Percentiles rank a stretch among this genome's conserved stretches.
Conservation (phyloP, 1,140 invertebrate species). For the Drosophila baimaii region DNA sequence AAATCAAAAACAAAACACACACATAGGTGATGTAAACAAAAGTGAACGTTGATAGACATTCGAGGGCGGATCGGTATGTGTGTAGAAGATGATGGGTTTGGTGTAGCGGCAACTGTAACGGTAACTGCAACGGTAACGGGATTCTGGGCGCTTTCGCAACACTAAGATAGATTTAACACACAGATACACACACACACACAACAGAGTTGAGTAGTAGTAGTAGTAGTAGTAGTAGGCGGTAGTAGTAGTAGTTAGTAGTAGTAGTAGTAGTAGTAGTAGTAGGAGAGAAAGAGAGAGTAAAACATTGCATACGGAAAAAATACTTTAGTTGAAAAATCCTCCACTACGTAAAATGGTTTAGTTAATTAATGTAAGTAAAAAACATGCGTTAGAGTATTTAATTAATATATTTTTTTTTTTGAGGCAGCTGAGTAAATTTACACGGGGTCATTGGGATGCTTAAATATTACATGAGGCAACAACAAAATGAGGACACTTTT, state of each 20-base stretch:
- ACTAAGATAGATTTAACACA: conserved; percentile 42
- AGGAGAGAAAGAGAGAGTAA: conserved; percentile 78
- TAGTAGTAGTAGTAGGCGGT: conserved; percentile 55
- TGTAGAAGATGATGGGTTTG: conserved; percentile 76
- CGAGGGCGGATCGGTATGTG: conserved; percentile 77
- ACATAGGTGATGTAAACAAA: conserved; percentile 79
- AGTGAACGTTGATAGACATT: conserved; percentile 77
- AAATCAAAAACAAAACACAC: conserved; percentile 83
- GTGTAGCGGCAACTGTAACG: conserved; percentile 71
- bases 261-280: conserved; percentile 58
- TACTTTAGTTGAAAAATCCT: conserved; percentile 78
- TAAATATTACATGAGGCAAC: conserved; percentile 57
- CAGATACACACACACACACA: conserved; percentile 46
- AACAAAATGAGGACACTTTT: conserved; percentile 40
- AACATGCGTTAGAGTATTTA: conserved; percentile 62
- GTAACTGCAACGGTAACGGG: conserved; percentile 62
- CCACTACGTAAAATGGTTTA: conserved; percentile 61
- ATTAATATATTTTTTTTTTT: conserved; percentile 18
- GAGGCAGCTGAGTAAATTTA: conserved; percentile 71
- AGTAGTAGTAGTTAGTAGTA: conserved; percentile 36
- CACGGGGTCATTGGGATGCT: conserved; percentile 59
- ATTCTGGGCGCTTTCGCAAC: conserved; percentile 56
- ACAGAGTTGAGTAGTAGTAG: conserved; percentile 51
- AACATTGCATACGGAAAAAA: conserved; percentile 77
- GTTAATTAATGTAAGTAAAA: conserved; percentile 45